Evolutionary conservation across 2,888 invertebrate genomes (phyloP).

Genomic region (Leptura quadrifasciata): DNA sequence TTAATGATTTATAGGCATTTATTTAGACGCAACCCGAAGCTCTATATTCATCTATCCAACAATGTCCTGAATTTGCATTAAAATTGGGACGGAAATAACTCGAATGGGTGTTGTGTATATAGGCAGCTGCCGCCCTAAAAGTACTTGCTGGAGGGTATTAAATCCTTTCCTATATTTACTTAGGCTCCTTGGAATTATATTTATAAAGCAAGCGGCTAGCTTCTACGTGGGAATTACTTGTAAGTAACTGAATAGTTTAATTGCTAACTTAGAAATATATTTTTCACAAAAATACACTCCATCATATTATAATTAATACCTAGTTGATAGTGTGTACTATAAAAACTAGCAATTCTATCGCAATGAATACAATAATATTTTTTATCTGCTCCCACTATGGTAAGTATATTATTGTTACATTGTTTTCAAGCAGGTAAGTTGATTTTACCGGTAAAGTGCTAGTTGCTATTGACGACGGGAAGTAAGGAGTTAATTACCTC

Average conservation of each 20-base stretch:
- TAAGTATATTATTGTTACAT: too few species aligned
- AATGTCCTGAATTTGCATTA: not conserved
- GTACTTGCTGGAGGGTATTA: not conserved
- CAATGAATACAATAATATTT: too few species aligned
- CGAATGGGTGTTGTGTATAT: not conserved
- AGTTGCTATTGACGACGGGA: too few species aligned
- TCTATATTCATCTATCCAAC: not conserved
- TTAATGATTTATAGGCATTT: slow-evolving; percentile 14
- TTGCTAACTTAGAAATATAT: too few species aligned
- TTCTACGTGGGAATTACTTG: not conserved
- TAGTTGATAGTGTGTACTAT: too few species aligned
- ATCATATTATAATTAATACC: too few species aligned
- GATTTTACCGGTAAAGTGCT: too few species aligned
- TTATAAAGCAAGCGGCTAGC: not conserved
- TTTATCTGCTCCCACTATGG: too few species aligned
- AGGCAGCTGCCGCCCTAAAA: slow-evolving; percentile 12
- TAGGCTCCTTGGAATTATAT: not conserved
- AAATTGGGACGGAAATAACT: not conserved
- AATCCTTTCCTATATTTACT: not conserved
- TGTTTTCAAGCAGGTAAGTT: too few species aligned
- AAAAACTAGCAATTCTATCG: too few species aligned
- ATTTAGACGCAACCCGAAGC: not conserved
- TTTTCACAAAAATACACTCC: too few species aligned
- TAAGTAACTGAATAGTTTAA: not conserved
- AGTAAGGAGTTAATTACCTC: too few species aligned